A percentile compares a stretch with the other conserved stretches of the same genome.
Conservation (phyloP, 2,888 invertebrate species). For the Andrena hattorfiana region DNA sequence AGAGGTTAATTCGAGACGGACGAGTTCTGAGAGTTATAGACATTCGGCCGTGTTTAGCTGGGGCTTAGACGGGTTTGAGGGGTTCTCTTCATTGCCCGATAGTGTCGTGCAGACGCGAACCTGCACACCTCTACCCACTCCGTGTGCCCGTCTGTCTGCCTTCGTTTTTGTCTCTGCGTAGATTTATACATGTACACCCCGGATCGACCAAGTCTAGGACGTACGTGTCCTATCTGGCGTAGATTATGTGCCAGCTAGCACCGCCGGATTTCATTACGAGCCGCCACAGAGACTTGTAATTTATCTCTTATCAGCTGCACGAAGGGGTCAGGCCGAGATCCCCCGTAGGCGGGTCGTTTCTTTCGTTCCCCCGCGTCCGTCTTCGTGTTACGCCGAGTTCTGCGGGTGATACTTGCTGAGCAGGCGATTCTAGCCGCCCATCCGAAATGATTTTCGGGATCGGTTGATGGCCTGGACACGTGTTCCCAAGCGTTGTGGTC, state of each 20-base stretch:
- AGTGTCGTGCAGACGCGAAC: constrained; percentile 42
- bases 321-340: neutral
- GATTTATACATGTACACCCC: constrained; percentile 31
- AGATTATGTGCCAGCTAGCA: constrained; percentile 32
- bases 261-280: constrained; percentile 28
- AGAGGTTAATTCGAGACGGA: constrained; percentile 75
- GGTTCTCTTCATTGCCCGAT: constrained; percentile 64
- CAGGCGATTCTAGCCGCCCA: neutral
- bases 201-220: neutral
- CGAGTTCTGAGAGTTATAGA: constrained; percentile 71
- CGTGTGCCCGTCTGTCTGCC: constrained; percentile 1
- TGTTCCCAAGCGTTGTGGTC: neutral
- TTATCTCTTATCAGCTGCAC: constrained; percentile 36
- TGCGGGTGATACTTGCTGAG: constrained; percentile 9
- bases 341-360: constrained; percentile 3
- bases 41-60: constrained; percentile 66
- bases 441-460: neutral
- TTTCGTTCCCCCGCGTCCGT: constrained; percentile 1
- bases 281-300: constrained; percentile 23
- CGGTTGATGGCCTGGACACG: neutral
- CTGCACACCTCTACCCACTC: neutral
- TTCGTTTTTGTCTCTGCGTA: constrained; percentile 29
- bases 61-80: constrained; percentile 67
- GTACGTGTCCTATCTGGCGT: constrained; percentile 32
- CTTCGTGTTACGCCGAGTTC: neutral